Base-by-base conservation (phyloP, 2,797 vertebrate genomes). In the Eupleurogrammus muticus region DNA sequence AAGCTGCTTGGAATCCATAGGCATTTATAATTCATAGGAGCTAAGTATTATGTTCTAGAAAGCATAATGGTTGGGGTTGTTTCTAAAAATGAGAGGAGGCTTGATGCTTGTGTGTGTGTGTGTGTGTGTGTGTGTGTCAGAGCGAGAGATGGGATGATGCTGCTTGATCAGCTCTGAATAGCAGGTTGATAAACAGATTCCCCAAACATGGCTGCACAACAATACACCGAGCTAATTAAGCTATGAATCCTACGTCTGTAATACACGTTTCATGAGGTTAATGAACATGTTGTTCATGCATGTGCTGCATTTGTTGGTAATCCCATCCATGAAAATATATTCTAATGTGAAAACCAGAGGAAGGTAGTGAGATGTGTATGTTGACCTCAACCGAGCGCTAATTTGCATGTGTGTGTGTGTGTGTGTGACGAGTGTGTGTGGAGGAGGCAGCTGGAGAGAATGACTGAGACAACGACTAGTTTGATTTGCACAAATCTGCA, bases 1-100 rank as follows among this genome's bases (percentile, higher is more conserved):
- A 89, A 80, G 73, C 77, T 2, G 34, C 62, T 46, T 78, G 64
- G 70, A 87, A 84, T 87, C 81, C 63, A 81, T 73, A 49, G 20
- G 70, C 80, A 90, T 90, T 70, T 85, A 90, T 91, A 82, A 92
- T 91, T 89, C 67, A 90, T 79, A 55, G 59, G 60, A 59, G 70
- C 64, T 52, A 79, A 87, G 85, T 87, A 87, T 91, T 87, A 81
- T 82, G 79, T 80, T 90, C 85, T 72, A 70, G 66, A 87, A 87
- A 86, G 60, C 58, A 70, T 76, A 72, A 82, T 66, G 80, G 77
- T 51, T n/a, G 23, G 40, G 70, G 21, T 34, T 66, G 64, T 83
- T 66, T 44, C 61, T 36, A 56, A 70, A 49, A 44, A 70, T 34
- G 28, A 73, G 59, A 60, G 36, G 42, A 65, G 49, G 28, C 34